Conservation (phyloP, 2,113 vertebrate species). For the Corythornis madagascariensis region DNA sequence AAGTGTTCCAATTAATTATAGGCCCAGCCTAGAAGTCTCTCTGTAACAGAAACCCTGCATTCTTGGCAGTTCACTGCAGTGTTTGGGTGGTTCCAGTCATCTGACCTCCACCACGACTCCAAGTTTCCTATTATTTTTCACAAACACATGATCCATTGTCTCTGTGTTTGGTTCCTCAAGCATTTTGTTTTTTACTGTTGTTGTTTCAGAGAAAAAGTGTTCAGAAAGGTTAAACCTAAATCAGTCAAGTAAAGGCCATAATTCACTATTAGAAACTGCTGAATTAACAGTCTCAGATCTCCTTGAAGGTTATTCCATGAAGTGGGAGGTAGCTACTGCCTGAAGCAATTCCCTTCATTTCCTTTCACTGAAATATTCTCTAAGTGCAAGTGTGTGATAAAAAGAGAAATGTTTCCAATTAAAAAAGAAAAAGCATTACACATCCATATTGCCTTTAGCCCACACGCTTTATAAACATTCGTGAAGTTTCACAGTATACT, state of each 20-base stretch:
- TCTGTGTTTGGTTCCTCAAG: background rate
- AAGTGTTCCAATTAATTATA: background rate
- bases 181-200: background rate
- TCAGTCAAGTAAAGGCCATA: background rate
- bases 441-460: background rate
- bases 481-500: background rate
- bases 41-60: background rate
- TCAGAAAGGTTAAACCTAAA: constrained; percentile 30
- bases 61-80: background rate
- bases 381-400: background rate
- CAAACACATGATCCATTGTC: background rate
- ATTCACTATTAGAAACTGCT: constrained; percentile 24
- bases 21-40: background rate
- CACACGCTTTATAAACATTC: background rate
- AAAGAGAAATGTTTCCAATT: background rate
- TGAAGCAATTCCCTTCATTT: background rate
- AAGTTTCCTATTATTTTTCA: constrained; percentile 18
- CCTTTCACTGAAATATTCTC: background rate
- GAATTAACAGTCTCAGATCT: constrained; percentile 5
- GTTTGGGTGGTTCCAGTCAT: background rate
- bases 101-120: background rate
- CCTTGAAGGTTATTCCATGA: constrained; percentile 1
- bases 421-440: background rate
- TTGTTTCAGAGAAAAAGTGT: background rate
- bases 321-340: background rate